These are phyloP conservation scores for Cercopithecus mona DNA, from an alignment of 2,113 vertebrate genomes.

Conservation along the genomic window DNA sequence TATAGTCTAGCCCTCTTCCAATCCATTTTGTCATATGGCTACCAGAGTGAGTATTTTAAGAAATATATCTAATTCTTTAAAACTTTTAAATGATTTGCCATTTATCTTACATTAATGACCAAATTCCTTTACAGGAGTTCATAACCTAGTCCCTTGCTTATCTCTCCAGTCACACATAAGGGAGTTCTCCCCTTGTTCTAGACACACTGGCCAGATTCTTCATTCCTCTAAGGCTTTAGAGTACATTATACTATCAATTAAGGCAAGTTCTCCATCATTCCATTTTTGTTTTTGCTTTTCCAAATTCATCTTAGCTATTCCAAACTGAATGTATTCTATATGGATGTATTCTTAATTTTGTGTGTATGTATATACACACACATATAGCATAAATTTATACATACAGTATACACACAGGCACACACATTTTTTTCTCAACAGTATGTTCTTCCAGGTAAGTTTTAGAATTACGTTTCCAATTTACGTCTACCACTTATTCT, in stretches of 20 bases:
- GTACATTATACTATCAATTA: background rate
- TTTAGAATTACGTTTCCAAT: slow-evolving; percentile 11
- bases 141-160: background rate
- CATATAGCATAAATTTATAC: background rate
- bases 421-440: background rate
- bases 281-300: background rate
- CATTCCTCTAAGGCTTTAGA: background rate
- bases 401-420: background rate
- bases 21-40: background rate
- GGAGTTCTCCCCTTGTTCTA: background rate
- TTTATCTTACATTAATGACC: background rate
- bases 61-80: background rate
- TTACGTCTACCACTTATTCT: background rate
- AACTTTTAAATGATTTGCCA: background rate
- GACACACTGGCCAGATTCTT: background rate
- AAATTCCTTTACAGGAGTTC: background rate
- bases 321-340: background rate
- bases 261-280: background rate
- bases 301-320: background rate
- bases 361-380: background rate
- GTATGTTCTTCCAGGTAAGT: background rate
- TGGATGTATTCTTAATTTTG: background rate
- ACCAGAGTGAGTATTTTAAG: background rate
- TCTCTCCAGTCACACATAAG: background rate
- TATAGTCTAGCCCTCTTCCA: background rate